Evolutionary conservation across 1,140 invertebrate species (phyloP), one percentile per base, ranked within the genome.

Genomic region (Sycophila sp.): DNA sequence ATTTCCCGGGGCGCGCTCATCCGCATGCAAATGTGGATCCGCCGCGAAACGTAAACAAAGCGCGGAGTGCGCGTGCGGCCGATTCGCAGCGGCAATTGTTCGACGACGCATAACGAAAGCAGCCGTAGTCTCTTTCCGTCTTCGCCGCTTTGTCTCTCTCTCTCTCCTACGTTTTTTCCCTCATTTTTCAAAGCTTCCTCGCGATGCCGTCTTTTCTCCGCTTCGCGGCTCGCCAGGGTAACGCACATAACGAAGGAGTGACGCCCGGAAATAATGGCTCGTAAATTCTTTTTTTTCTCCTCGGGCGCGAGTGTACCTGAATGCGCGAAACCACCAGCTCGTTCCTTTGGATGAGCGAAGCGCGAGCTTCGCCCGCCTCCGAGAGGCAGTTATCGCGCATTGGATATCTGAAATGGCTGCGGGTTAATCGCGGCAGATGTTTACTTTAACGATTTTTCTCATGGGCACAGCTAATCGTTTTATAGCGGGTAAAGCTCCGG

Each of bases 61-160:
- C 6, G 22, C 7, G 30, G 58, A 22, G 34, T 13, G 11, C 10
- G 26, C 19, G 30, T 3, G 38, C 32, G 34, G 62, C 47, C 38
- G 24, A 49, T 49, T n/a, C 30, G 66, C 28, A 32, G 32, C 55
- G 66, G 55, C 56, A 53, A 69, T 62, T 62, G 58, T 69, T 68
- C 55, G 42, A 59, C 55, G 55, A 68, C 22, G 66, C 55, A 51
- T 59, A 59, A 68, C 53, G 19, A 58, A 36, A 47, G 30, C 30
- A 2, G 13, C n/a, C 7, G 30, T 34, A n/a, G 30, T 19, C 55
- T 59, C 22, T 40, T 59, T 40, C 22, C 22, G 36, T 40, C 19
- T 40, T 40, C 34, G 24, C 55, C 10, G 32, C 7, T 34, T 51
- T 24, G 19, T 51, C 26, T 38, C 6, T 26, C 19, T 53, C 22